Conservation (phyloP, 2,888 invertebrate genomes). For the Microplitis deprimator region DNA sequence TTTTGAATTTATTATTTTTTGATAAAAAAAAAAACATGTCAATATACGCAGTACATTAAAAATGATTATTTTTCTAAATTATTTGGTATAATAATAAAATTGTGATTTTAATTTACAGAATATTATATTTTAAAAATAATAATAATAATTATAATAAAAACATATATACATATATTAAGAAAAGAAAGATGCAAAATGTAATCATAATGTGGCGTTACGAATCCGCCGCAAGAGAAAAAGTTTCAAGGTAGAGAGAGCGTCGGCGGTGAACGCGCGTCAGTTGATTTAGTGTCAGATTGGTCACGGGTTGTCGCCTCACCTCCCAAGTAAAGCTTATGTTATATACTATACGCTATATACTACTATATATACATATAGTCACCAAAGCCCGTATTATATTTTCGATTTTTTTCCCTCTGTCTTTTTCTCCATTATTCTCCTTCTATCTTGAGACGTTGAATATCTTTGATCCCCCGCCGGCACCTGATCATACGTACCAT, state of each 20-base stretch:
- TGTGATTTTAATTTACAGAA: not conserved
- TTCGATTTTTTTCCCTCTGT: constrained; percentile 44
- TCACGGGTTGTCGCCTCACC: constrained; percentile 66
- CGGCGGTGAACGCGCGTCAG: constrained; percentile 60
- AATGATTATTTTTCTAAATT: not conserved
- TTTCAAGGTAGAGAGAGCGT: constrained; percentile 36
- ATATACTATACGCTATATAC: not conserved
- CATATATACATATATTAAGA: not conserved
- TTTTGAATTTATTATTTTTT: not conserved
- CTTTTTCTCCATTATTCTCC: constrained; percentile 40
- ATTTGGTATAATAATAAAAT: not conserved
- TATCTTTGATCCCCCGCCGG: constrained; percentile 67
- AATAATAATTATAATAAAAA: constrained; percentile 15
- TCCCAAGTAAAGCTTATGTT: constrained; percentile 42
- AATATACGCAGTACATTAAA: not conserved
- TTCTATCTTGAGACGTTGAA: constrained; percentile 29
- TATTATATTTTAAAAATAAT: not conserved
- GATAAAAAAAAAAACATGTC: not conserved
- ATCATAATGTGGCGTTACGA: constrained; percentile 37
- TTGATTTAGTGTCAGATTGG: constrained; percentile 68
- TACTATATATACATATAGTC: constrained; percentile 28
- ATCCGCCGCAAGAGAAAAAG: constrained; percentile 25
- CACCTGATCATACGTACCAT: constrained; percentile 62
- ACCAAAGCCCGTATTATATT: constrained; percentile 44
- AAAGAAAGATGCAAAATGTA: constrained; percentile 36